Evolutionary conservation across 1,140 invertebrate genomes (phyloP).

Genomic region (Venturia canescens): DNA sequence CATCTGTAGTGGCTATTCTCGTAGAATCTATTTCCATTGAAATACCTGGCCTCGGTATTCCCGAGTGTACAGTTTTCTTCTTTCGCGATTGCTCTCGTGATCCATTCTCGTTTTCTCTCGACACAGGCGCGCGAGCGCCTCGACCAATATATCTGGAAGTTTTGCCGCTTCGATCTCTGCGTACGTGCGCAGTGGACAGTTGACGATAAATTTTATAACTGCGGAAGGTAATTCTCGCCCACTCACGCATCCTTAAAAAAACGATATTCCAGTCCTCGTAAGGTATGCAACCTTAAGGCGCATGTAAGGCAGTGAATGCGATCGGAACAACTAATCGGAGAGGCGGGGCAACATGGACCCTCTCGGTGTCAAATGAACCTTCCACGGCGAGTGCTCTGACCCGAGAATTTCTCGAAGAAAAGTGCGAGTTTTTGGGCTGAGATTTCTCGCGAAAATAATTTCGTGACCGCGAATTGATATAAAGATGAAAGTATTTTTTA

Average conservation of each 20-base stretch:
- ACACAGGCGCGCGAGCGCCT: neutral
- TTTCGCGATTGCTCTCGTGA: slow-evolving; percentile 4
- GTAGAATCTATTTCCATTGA: slow-evolving; percentile 57
- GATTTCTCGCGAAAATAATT: too few species aligned
- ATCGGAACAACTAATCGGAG: neutral
- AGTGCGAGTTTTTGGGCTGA: neutral
- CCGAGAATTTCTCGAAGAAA: neutral
- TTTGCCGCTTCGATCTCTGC: slow-evolving; percentile 6
- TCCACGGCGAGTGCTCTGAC: neutral
- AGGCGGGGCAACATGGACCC: slow-evolving; percentile 1
- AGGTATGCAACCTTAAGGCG: slow-evolving; percentile 9
- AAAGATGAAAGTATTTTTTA: too few species aligned
- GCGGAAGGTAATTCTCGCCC: slow-evolving; percentile 8
- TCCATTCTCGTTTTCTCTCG: neutral
- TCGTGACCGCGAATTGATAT: too few species aligned
- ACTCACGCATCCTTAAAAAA: neutral
- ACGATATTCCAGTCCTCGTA: neutral
- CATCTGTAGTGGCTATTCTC: slow-evolving; percentile 49
- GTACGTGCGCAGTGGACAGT: neutral
- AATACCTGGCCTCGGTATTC: slow-evolving; percentile 54
- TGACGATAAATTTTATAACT: neutral
- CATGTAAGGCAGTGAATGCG: slow-evolving; percentile 6
- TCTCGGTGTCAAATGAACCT: neutral
- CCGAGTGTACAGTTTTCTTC: slow-evolving; percentile 34
- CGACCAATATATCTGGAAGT: neutral